Evolutionary conservation across 2,113 vertebrate species (phyloP).

Genomic region (Oncorhynchus kisutch): DNA sequence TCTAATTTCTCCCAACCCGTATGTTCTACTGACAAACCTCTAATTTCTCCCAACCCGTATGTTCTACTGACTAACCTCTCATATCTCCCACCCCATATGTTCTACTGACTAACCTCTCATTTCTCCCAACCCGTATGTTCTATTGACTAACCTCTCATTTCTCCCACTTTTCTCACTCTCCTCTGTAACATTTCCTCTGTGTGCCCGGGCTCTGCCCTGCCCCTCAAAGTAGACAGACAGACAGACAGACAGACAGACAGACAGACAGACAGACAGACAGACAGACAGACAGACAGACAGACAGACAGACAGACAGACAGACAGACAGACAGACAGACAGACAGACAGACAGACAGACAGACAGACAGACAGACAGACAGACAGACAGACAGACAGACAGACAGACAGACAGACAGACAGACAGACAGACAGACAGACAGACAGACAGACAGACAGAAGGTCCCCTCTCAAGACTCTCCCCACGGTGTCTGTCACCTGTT

Average conservation of each 20-base stretch:
- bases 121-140: no score
- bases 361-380: conserved; percentile 4
- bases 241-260: conserved; percentile 5
- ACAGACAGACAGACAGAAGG: not conserved
- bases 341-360: conserved; percentile 5
- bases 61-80: no score
- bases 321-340: conserved; percentile 3
- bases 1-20: no score
- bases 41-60: no score
- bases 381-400: conserved; percentile 2
- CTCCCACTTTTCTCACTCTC: not conserved
- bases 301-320: conserved; percentile 1
- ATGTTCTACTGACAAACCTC: no score
- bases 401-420: conserved; percentile 2
- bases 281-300: conserved; percentile 2
- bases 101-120: no score
- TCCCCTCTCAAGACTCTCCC: not conserved
- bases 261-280: conserved; percentile 6
- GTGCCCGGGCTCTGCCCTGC: conserved; percentile 10
- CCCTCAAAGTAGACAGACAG: conserved; percentile 8
- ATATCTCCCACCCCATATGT: no score
- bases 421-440: conserved; percentile 3
- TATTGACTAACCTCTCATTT: no score
- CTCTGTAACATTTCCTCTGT: not conserved
- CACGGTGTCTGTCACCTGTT: conserved; percentile 30